Base-by-base conservation (phyloP, 2,888 invertebrate genomes). In the Hybos culiciformis region DNA sequence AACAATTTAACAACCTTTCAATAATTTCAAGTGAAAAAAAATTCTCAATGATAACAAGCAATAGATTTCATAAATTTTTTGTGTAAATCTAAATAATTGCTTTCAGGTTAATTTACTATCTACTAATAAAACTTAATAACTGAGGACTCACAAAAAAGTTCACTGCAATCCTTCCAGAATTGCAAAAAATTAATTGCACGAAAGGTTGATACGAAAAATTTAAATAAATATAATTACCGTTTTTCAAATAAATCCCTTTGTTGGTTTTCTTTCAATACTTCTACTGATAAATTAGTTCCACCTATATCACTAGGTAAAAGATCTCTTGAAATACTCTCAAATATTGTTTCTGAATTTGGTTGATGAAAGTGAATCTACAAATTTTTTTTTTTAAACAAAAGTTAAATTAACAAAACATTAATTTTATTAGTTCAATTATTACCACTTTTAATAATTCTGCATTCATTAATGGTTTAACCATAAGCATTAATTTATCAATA, bases 231-330 rank as follows among this genome's bases (percentile, higher is more conserved):
- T 29, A 15, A 48, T 41, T 40, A 57, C 59, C 52, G 50, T 32
- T 59, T 55, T 2, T 53, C 52, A 12, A 46, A 43, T 1, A 60
- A 24, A 2, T 41, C 40, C 59, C 43, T 73, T 72, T 6, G 68
- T 71, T 49, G 70, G 65, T 17, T 77, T 73, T 41, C 45, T 42
- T 59, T 58, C 4, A 61, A 43, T 14, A 55, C 57, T 5, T 51
- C 44, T n/a, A 74, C 53, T 46, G 70, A 66, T 3, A 58, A 58
- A 3, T 56, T 56, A 20, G 68, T 67, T 1, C 80, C 80, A 14
- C 79, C 79, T 49, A 78, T 78, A 54, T 80, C 79, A 7, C 59
- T 63, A 2, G 79, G 80, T 31, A 80, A 57, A 47, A 75, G 63
- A 11, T 71, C 68, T 53, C 70, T 68, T 1, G 79, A 75, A 18